A percentile compares a stretch with the other conserved stretches of the same genome.
Evolutionary conservation across 2,797 vertebrate species (phyloP).

Genomic region (Myiotriccus ornatus): DNA sequence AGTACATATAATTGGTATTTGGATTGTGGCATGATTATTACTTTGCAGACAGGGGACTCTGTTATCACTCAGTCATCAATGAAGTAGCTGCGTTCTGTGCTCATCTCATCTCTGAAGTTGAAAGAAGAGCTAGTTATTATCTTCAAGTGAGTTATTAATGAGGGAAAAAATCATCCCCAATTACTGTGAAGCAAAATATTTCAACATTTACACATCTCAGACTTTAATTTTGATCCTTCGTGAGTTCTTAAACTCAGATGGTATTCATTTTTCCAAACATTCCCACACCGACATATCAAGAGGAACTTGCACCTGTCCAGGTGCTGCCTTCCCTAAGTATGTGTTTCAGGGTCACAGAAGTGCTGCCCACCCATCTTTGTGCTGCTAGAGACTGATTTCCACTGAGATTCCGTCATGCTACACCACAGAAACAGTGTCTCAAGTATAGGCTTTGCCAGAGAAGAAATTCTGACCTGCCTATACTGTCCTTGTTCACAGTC

Average conservation of each 20-base stretch:
- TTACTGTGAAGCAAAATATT: constrained; percentile 62
- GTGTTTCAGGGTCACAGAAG: not conserved
- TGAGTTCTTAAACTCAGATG: not conserved
- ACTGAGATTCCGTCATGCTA: not conserved
- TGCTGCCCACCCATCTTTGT: not conserved
- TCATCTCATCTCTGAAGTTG: constrained; percentile 45
- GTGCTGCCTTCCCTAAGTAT: not conserved
- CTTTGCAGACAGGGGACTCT: constrained; percentile 1
- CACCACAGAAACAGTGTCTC: not conserved
- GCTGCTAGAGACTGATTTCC: not conserved
- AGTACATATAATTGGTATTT: constrained; percentile 28
- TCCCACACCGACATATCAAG: fast-evolving
- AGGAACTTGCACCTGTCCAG: not conserved
- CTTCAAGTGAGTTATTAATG: constrained; percentile 67
- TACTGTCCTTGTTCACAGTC: not conserved
- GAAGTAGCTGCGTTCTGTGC: constrained; percentile 24
- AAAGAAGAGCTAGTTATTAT: constrained; percentile 67
- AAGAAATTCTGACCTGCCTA: not conserved
- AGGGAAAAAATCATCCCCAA: constrained; percentile 58
- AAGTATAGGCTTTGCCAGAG: not conserved
- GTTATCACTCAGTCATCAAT: constrained; percentile 48
- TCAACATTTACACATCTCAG: constrained; percentile 61
- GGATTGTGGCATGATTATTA: constrained; percentile 38
- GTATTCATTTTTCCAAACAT: not conserved
- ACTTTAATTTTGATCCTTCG: constrained; percentile 30